Evolutionary conservation across 2,888 invertebrate species (phyloP).

Genomic region (Aspidiotus destructor): DNA sequence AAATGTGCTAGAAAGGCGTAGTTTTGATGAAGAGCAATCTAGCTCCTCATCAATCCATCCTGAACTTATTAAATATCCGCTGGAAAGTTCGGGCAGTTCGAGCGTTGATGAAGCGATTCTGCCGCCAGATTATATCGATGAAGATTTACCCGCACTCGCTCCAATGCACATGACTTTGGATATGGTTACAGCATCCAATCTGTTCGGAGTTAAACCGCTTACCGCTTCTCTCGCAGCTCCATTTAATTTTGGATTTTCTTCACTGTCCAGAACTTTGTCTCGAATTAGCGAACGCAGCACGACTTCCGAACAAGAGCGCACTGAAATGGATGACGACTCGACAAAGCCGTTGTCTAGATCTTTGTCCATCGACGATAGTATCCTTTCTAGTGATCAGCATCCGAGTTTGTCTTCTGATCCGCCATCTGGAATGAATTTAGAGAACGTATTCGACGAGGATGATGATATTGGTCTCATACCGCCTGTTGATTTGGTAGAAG

Average conservation of each 20-base stretch:
- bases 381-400: constrained; percentile 74
- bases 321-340: constrained; percentile 68
- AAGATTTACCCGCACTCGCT: constrained; percentile 41
- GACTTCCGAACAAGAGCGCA: constrained; percentile 72
- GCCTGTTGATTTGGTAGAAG: constrained; percentile 8
- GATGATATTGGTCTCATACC: not conserved
- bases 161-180: constrained; percentile 19
- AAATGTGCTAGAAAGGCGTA: constrained; percentile 37
- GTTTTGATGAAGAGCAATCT: constrained; percentile 39
- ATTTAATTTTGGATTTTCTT: constrained; percentile 53
- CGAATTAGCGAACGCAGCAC: constrained; percentile 81
- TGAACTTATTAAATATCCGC: constrained; percentile 48
- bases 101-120: constrained; percentile 76
- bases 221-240: constrained; percentile 10
- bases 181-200: constrained; percentile 1
- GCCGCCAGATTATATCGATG: constrained; percentile 53
- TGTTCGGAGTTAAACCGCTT: constrained; percentile 28
- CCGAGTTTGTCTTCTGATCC: constrained; percentile 77
- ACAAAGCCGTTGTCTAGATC: constrained; percentile 76
- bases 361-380: constrained; percentile 71
- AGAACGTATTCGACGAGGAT: constrained; percentile 32
- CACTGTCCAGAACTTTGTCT: constrained; percentile 65
- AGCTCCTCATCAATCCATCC: constrained; percentile 35
- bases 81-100: constrained; percentile 76
- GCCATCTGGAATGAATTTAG: constrained; percentile 35